Base-by-base conservation (phyloP, 2,888 invertebrate genomes). In the Drosophila ezoana region DNA sequence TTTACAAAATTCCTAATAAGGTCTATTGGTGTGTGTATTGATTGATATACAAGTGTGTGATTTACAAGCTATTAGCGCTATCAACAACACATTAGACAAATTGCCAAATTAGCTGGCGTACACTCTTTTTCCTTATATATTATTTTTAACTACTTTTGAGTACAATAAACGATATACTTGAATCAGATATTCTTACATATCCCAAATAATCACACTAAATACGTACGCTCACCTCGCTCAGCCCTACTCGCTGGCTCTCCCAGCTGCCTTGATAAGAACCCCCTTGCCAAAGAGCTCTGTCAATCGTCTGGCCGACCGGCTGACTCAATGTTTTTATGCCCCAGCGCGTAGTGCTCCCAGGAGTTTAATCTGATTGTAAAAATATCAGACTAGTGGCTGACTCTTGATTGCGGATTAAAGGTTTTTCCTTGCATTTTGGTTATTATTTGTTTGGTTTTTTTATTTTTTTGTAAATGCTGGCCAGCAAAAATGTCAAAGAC, bases 1-100 rank as follows among this genome's bases (percentile, higher is more conserved):
- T 23, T 20, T 45, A n/a, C 13, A 13, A 14, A 43, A 32, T 53
- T 23, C 38, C 28, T 16, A 16, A 40, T 16, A 18, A 33, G n/a
- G 18, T 41, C 28, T 8, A 28, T 28, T 28, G 8, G 53, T 48
- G 41, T 64, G n/a, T 52, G 41, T 53, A 38, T 56, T 37, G 72
- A 38, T 56, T 37, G 72, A 64, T 72, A 58, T 44, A 62, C 38
- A 45, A 73, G 65, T 68, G 76, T 83, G 70, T 87, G 88, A 88
- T 89, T 87, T 89, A 84, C 85, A 84, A 81, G 84, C 57, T 81
- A 84, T 89, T 87, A 89, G 57, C 78, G 69, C 77, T 87, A 84
- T 89, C 89, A 87, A 86, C 66, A 72, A 72, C 74, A 88, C 72
- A 83, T 83, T 88, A 89, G 85, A 89, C 87, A 83, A 83, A 89